Evolutionary conservation across 1,140 invertebrate species (phyloP), one percentile per base, ranked within the genome.

Genomic region (Camponotus vicinus): DNA sequence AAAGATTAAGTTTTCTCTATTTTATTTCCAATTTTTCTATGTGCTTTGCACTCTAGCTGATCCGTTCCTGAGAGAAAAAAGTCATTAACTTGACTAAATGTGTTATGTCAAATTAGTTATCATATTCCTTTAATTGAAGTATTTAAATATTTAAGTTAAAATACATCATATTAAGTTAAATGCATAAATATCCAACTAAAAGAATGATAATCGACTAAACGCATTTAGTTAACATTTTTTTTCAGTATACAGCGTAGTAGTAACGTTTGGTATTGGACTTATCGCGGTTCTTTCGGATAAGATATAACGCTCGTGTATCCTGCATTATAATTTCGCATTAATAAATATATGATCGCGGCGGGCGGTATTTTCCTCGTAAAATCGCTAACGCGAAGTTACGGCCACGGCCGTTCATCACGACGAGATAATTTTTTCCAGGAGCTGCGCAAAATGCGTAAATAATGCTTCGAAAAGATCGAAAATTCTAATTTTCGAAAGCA

Each of bases 291-390:
- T 52, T 42, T 63, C 13, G 32, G 2, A 1, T 37, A 67, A 37
- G 37, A 49, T 27, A 57, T 40, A 42, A 27, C 37, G 37, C 37
- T 11, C 3, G 11, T 45, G 45, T 45, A 11, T 45, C 32, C 57
- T 37, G 37, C 40, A 37, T 45, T 45, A 45, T 37, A 66, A 45
- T 67, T 79, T 79, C n/a, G 5, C 63, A 11, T 79, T 79, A 66
- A 78, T 37, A 67, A 79, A 79, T 52, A 79, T 18, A 79, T 40
- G 32, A 66, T 79, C 76, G 32, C 34, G 11, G 21, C 21, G 11
- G 34, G 13, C 11, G n/a, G 21, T 45, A 8, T 67, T 34, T 27
- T n/a, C 8, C 63, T 79, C 77, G 45, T 79, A 79, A 79, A 79
- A 69, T 8, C 3, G 34, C 42, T 79, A 79, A 67, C 40, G 32